phyloP scores from a whole-genome alignment of 2,888 invertebrate species.

The Seira ritae region DNA sequence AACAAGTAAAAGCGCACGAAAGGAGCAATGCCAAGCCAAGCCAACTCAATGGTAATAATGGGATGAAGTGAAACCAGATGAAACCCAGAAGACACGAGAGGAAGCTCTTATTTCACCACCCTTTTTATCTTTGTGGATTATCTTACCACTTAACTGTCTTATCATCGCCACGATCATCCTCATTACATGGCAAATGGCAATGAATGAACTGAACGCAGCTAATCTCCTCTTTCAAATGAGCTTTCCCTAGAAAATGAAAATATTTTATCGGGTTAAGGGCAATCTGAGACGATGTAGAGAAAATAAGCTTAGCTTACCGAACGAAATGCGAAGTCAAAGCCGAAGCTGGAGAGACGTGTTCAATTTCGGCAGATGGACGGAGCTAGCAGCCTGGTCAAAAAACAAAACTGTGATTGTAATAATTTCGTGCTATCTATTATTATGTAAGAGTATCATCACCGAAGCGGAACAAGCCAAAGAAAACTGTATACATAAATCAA shows the following conservation, averaged over 20 bases:
- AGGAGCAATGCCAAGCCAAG: background rate
- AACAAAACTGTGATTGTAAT: no score
- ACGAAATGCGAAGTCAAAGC: no score
- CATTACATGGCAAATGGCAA: constrained; percentile 23
- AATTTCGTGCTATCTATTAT: no score
- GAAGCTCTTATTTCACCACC: constrained; percentile 67
- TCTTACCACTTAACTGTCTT: constrained; percentile 68
- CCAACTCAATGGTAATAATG: constrained; percentile 38
- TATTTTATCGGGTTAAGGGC: constrained; percentile 17
- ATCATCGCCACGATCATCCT: constrained; percentile 57
- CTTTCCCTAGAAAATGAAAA: no score
- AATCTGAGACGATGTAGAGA: constrained; percentile 29
- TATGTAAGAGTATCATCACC: constrained; percentile 42
- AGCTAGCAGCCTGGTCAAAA: constrained; percentile 28
- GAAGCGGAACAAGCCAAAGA: constrained; percentile 42
- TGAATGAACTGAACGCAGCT: no score
- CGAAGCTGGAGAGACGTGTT: constrained; percentile 19
- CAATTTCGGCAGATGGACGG: constrained; percentile 48
- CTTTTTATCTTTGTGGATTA: constrained; percentile 68
- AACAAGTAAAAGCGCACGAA: background rate
- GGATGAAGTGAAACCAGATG: constrained; percentile 67
- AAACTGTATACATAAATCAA: constrained; percentile 41
- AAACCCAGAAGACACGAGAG: constrained; percentile 58
- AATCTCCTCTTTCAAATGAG: no score
- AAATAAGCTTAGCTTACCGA: background rate